phyloP scores from a whole-genome alignment of 1,140 invertebrate species.

The Drosophila navojoa region DNA sequence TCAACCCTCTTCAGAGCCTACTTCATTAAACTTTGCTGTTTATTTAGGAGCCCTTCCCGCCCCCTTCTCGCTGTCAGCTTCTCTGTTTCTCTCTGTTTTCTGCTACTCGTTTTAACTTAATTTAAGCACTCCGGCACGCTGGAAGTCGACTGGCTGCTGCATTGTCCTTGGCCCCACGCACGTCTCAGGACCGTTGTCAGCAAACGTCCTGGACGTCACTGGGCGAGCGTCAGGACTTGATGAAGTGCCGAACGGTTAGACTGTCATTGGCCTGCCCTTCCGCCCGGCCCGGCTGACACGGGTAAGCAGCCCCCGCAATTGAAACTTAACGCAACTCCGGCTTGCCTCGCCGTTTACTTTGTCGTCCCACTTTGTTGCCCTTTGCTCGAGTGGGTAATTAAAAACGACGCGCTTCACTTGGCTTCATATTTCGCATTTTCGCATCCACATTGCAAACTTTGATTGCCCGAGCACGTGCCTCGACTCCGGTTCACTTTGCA shows the following conservation, averaged over 20 bases:
- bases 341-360: conserved; percentile 27
- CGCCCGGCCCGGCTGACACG: conserved; percentile 24
- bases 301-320: conserved; percentile 42
- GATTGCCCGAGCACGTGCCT: conserved; percentile 16
- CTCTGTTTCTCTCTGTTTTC: not conserved
- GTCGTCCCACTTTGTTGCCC: conserved; percentile 33
- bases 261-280: conserved; percentile 27
- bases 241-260: conserved; percentile 47
- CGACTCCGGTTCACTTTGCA: not conserved
- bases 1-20: conserved; percentile 10
- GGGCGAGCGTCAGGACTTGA: conserved; percentile 39
- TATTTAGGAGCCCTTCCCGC: conserved; percentile 22
- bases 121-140: conserved; percentile 33
- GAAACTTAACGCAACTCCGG: conserved; percentile 36
- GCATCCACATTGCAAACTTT: conserved; percentile 22
- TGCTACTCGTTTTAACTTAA: conserved; percentile 42
- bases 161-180: conserved; percentile 1
- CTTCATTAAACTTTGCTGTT: conserved; percentile 42
- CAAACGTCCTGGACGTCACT: conserved; percentile 24
- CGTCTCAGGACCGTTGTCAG: conserved; percentile 35
- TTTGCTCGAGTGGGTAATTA: conserved; percentile 52
- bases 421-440: conserved; percentile 40
- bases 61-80: not conserved
- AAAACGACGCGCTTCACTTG: conserved; percentile 39
- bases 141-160: conserved; percentile 9